Percentiles rank a stretch among this genome's conserved stretches.
These are phyloP conservation scores for Petrocephalus sullivani DNA, from an alignment of 2,797 vertebrate genomes.

Conservation along the genomic window DNA sequence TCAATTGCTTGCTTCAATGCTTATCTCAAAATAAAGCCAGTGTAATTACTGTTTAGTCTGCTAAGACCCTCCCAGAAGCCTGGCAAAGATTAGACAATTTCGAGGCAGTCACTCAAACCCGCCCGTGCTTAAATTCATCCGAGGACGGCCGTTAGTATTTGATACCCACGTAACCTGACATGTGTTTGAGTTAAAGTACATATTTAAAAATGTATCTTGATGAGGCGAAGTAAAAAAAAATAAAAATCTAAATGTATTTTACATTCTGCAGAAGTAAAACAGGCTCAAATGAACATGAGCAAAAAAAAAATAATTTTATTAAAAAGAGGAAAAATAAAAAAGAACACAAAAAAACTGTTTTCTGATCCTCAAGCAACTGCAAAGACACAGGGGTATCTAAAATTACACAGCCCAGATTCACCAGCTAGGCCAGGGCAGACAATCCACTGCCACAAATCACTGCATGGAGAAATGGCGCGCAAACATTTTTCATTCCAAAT, in stretches of 20 bases:
- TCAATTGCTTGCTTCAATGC: constrained; percentile 15
- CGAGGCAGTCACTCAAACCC: not conserved
- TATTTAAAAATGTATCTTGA: not conserved
- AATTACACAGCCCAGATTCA: constrained; percentile 51
- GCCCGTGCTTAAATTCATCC: not conserved
- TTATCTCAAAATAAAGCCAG: constrained; percentile 21
- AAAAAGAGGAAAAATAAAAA: not conserved
- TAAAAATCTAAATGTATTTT: not conserved
- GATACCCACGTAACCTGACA: not conserved
- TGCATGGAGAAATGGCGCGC: constrained; percentile 31
- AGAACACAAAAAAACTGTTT: not conserved
- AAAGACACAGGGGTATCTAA: constrained; percentile 42
- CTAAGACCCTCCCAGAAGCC: constrained; percentile 13
- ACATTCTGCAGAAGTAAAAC: constrained; percentile 19
- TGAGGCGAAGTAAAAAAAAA: not conserved
- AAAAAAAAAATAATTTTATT: not conserved
- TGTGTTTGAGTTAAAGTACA: not conserved
- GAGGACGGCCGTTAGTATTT: not conserved
- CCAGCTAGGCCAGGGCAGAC: constrained; percentile 46
- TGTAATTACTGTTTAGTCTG: constrained; percentile 16
- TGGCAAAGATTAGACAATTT: constrained; percentile 12
- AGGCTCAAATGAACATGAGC: constrained; percentile 29
- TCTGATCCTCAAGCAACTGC: constrained; percentile 25
- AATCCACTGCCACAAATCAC: constrained; percentile 48
- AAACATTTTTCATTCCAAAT: constrained; percentile 37